Conservation (phyloP, 2,888 invertebrate genomes). For the Elysia crispata region DNA sequence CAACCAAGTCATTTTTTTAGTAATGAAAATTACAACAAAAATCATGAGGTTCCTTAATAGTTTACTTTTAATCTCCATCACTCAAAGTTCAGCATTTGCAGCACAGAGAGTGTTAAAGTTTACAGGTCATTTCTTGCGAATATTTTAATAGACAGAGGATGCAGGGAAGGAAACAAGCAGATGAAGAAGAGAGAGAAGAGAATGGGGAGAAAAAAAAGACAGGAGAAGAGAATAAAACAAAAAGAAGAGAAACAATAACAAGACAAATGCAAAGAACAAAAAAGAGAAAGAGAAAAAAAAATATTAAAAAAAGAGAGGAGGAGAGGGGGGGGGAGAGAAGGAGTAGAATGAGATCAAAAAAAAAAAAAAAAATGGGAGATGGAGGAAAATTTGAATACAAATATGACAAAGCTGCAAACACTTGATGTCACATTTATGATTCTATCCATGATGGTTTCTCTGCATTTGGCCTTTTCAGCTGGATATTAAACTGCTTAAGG, state of each 20-base stretch:
- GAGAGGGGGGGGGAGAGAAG: neutral
- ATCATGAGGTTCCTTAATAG: too few relatives aligned
- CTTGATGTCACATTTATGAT: slow-evolving; percentile 26
- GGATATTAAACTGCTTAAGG: slow-evolving; percentile 95
- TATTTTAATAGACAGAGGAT: neutral
- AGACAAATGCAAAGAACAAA: slow-evolving; percentile 2
- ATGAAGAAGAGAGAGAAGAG: neutral
- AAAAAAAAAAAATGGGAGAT: neutral
- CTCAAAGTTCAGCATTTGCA: neutral
- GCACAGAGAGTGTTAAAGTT: neutral
- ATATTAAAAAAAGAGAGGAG: neutral
- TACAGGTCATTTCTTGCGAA: too few relatives aligned
- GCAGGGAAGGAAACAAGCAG: neutral
- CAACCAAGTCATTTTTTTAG: too few relatives aligned
- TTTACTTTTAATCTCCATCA: too few relatives aligned
- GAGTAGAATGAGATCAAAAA: neutral
- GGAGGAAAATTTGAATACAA: neutral
- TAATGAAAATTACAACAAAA: too few relatives aligned
- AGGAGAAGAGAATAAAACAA: neutral
- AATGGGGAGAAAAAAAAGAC: neutral
- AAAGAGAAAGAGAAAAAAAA: neutral
- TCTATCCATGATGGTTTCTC: slow-evolving; percentile 89
- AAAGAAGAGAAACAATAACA: neutral
- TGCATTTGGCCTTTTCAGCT: slow-evolving; percentile 88
- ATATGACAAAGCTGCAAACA: neutral